A percentile compares a stretch with the other conserved stretches of the same genome.
phyloP scores from a whole-genome alignment of 2,113 vertebrate genomes.

The Procavia capensis region DNA sequence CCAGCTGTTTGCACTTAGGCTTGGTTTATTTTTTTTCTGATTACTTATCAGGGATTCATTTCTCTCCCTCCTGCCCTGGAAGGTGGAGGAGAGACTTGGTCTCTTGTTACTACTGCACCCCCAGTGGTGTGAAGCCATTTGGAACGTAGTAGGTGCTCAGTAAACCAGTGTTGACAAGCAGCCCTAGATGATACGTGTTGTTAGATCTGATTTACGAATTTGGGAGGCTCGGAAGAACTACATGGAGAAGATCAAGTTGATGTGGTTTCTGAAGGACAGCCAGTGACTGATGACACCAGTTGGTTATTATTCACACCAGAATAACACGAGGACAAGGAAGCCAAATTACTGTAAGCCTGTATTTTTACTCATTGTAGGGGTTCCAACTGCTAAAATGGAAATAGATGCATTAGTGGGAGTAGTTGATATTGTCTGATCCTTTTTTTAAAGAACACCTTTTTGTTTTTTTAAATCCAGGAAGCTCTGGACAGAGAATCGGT shows the following conservation, averaged over 20 bases:
- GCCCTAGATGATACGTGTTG: neutral
- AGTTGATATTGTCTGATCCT: neutral
- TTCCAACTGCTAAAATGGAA: neutral
- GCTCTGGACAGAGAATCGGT: constrained; percentile 91
- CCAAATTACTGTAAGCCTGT: neutral
- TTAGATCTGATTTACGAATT: neutral
- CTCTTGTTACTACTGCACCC: neutral
- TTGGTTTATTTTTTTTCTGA: neutral
- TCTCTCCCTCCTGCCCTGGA: neutral
- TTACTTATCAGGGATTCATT: neutral
- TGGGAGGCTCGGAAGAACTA: neutral
- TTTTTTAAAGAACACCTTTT: neutral
- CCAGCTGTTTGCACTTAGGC: neutral
- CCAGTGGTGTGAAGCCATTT: neutral
- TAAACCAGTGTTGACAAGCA: neutral
- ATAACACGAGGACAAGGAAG: too few species aligned
- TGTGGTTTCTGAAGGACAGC: neutral
- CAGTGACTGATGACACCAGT: neutral
- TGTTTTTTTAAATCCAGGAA: constrained; percentile 84
- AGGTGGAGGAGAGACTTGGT: neutral
- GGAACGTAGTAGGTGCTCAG: neutral
- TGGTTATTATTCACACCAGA: neutral
- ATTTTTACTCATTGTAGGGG: neutral
- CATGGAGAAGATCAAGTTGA: neutral
- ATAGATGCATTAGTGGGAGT: neutral